phyloP scores from a whole-genome alignment of 2,797 vertebrate genomes.

The Hirundo rustica region DNA sequence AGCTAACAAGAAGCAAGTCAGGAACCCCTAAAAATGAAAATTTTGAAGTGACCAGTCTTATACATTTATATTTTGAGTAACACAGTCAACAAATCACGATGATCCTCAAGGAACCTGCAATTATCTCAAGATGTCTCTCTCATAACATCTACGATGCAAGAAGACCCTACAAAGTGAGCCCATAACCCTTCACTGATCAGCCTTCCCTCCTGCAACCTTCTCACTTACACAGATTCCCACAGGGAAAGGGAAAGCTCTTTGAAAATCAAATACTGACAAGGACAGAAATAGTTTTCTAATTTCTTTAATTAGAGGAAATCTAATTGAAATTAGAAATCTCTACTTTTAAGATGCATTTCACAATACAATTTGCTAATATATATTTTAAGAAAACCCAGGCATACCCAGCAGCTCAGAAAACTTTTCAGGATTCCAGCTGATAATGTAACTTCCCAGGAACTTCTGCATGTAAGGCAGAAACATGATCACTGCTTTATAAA shows the following conservation, averaged over 20 bases:
- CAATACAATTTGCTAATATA: not conserved
- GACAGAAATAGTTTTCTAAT: not conserved
- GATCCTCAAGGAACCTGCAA: not conserved
- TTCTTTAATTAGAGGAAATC: not conserved
- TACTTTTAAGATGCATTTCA: not conserved
- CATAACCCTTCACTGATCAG: not conserved
- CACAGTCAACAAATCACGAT: not conserved
- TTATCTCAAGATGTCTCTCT: not conserved
- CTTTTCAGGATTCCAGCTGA: not conserved
- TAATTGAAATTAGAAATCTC: not conserved
- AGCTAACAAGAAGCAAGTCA: not conserved
- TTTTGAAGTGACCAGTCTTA: not conserved
- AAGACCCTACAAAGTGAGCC: not conserved
- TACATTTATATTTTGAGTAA: not conserved
- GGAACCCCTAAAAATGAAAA: not conserved
- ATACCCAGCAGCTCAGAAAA: not conserved
- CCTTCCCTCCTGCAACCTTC: not conserved
- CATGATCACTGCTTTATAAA: not conserved
- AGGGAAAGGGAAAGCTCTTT: not conserved
- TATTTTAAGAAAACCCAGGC: not conserved
- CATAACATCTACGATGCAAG: not conserved
- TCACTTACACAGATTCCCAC: not conserved
- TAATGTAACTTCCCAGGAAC: not conserved
- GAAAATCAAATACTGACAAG: not conserved
- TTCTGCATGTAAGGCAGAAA: not conserved